Evolutionary conservation across 1,140 invertebrate genomes (phyloP).

Genomic region (Neodiprion fabricii): DNA sequence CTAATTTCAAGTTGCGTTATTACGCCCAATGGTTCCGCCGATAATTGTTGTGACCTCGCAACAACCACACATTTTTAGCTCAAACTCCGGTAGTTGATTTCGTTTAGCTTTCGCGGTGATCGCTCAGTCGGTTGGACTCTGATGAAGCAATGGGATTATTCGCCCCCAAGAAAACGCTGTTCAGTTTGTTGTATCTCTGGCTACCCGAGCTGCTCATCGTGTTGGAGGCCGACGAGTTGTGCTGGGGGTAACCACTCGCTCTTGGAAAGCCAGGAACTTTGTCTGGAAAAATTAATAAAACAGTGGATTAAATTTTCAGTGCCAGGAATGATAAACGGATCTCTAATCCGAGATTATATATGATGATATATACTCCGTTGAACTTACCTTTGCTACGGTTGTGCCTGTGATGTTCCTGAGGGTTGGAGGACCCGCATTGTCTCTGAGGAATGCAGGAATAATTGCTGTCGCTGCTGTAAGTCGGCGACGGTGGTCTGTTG

Average conservation of each 20-base stretch:
- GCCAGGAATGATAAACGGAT: background rate
- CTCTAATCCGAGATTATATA: background rate
- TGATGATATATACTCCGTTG: background rate
- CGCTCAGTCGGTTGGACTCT: conserved; percentile 50
- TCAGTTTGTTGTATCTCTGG: conserved; percentile 59
- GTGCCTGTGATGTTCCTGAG: conserved; percentile 57
- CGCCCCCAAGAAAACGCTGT: conserved; percentile 49
- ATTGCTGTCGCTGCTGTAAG: conserved; percentile 59
- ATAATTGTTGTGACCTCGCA: background rate
- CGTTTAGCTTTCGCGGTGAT: conserved; percentile 56
- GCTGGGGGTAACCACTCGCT: conserved; percentile 48
- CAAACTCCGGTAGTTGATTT: background rate
- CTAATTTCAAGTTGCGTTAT: background rate
- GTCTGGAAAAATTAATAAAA: conserved; percentile 41
- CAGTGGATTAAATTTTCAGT: background rate
- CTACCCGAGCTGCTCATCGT: conserved; percentile 58
- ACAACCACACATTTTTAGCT: background rate
- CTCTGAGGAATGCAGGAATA: conserved; percentile 58
- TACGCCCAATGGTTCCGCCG: background rate
- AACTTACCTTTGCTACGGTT: conserved; percentile 55
- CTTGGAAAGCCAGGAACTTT: conserved; percentile 57
- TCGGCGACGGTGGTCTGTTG: conserved; percentile 52
- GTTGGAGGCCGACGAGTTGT: conserved; percentile 56
- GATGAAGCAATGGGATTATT: conserved; percentile 45
- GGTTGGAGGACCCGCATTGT: conserved; percentile 50